Evolutionary conservation across 2,797 vertebrate species (phyloP), one percentile per base, ranked within the genome.

Genomic region (Rallus crepitans): DNA sequence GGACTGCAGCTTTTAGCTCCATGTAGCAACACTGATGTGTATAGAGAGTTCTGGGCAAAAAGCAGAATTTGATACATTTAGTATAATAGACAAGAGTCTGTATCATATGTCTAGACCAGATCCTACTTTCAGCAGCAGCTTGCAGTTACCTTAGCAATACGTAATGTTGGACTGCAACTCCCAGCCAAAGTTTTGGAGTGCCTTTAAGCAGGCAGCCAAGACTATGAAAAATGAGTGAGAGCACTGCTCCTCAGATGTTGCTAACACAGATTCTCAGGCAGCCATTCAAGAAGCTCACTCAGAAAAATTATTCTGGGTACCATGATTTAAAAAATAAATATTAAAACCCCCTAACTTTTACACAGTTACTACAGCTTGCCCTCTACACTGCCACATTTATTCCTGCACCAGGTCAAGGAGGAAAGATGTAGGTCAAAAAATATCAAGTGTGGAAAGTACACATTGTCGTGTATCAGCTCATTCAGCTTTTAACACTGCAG

Each of bases 21-120:
- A 33, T 15, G 24, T 2, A 42, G 9, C 33, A 47, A 42, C 68
- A n/a, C n/a, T 50, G 37, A 53, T 47, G 12, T 24, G 4, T 19
- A 19, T 8, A 59, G 55, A 23, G 18, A 57, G 9, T 33, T 70
- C 30, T 63, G 28, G 60, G 24, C 28, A 63, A 56, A 66, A 83
- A 55, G 7, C 16, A 63, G 45, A 81, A 35, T 81, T 39, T 48
- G n/a, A 6, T 86, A 42, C 2, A 0, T 45, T 76, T 63, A 39
- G 4, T 20, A 2, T 30, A 80, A 59, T 1, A 6, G 40, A 27
- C 1, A 1, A 48, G 20, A 59, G 23, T 8, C 24, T 47, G 15
- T n/a, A 15, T 31, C 13, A 12, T 21, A 31, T 45, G 28, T 31
- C 42, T 39, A 42, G 81, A 55, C 24, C 30, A 65, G 61, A 23